Evolutionary conservation across 1,140 invertebrate species (phyloP).

Genomic region (Calosoma granatense): DNA sequence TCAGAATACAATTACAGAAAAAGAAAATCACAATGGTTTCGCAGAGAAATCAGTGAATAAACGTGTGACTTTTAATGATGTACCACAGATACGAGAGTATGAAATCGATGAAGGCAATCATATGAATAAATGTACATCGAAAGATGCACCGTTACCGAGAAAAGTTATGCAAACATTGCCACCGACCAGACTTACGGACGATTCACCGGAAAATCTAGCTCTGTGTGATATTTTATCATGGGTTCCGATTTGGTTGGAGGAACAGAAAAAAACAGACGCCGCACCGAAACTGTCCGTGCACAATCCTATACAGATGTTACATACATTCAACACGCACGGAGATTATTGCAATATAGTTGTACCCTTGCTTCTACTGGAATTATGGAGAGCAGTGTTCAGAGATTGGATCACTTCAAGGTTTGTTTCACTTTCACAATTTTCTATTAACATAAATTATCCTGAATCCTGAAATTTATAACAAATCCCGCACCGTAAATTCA

Average conservation of each 20-base stretch:
- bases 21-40: too few species aligned
- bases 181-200: too few species aligned
- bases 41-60: too few species aligned
- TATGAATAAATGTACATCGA: not conserved
- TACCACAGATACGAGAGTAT: not conserved
- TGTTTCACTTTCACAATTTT: too few species aligned
- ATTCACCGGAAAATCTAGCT: not conserved
- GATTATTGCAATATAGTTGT: conserved; percentile 18
- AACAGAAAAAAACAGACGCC: not conserved
- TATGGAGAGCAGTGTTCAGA: conserved; percentile 17
- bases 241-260: not conserved
- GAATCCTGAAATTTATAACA: too few species aligned
- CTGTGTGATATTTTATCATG: not conserved
- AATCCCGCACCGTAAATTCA: too few species aligned
- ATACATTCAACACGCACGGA: not conserved
- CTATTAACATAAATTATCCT: too few species aligned
- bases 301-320: not conserved
- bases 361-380: conserved; percentile 17
- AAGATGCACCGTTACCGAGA: not conserved
- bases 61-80: not conserved
- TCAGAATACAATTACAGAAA: too few species aligned
- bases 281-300: not conserved
- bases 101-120: not conserved
- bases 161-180: not conserved
- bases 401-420: not conserved